Conservation (phyloP, 2,888 invertebrate species). For the Alloplasta piceator region DNA sequence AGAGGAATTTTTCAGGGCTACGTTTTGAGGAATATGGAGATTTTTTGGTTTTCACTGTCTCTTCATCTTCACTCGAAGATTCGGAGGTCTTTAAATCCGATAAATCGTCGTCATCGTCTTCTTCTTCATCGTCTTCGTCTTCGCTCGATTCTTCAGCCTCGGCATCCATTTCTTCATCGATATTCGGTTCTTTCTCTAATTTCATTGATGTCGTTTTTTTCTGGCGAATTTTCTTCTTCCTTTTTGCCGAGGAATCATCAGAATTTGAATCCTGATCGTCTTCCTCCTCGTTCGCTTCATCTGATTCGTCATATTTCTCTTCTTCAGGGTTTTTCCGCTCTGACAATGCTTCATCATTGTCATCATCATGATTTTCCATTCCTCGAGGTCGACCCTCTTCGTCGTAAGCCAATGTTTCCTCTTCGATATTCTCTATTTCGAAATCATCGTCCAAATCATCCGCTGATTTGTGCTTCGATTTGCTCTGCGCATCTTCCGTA, state of each 20-base stretch:
- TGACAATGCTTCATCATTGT: constrained; percentile 66
- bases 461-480: constrained; percentile 89
- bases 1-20: constrained; percentile 33
- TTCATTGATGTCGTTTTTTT: not conserved
- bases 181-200: constrained; percentile 48
- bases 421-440: constrained; percentile 85
- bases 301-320: constrained; percentile 53
- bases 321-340: constrained; percentile 42
- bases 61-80: constrained; percentile 68
- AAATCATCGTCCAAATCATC: constrained; percentile 95
- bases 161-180: constrained; percentile 28
- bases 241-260: constrained; percentile 1
- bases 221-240: not conserved
- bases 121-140: constrained; percentile 60
- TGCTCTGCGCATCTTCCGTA: constrained; percentile 77
- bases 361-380: constrained; percentile 61
- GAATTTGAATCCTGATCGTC: constrained; percentile 17
- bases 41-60: constrained; percentile 42
- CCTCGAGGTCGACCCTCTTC: constrained; percentile 83
- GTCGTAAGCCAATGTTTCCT: constrained; percentile 84
- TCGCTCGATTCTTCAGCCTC: constrained; percentile 63
- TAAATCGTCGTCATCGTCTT: constrained; percentile 70
- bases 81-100: constrained; percentile 68
- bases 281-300: constrained; percentile 55
- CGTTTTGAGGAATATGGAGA: constrained; percentile 18